Base-by-base conservation (phyloP, 2,113 vertebrate species). In the Syngnathus scovelli region DNA sequence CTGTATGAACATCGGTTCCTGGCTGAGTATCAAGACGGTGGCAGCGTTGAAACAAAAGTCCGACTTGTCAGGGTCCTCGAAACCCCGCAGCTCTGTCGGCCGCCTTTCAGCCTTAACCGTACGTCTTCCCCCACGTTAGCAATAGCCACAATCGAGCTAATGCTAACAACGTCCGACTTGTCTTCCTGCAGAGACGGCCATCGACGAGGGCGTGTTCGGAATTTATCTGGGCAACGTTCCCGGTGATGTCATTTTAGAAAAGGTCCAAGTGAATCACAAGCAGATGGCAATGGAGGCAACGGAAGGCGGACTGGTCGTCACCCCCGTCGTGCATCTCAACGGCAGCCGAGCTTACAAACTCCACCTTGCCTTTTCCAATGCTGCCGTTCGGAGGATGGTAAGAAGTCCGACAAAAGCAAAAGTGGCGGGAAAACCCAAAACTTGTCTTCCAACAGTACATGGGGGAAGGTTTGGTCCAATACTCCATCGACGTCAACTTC, bases 141-240 rank as follows among this genome's bases (percentile, higher is more conserved):
- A 2, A 18, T 36, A 27, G 37, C 56, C 33, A 19, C 43, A 15
- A 12, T 44, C 43, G 3, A 3, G 2, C 43, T 44, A 4, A 12
- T 44, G 11, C 11, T 2, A 13, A 27, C 27, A 27, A 27, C 27
- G 1, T 16, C 13, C 12, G 5, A 46, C 4, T 5, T 64, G 39
- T 66, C 15, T 39, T 69, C 8, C 49, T 52, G 13, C n/a, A 88
- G 87, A 83, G 63, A 89, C 82, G 0, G 0, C 59, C 1, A 16
- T 12, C 38, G 64, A 74, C 0, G 33, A 77, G 9, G 41, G 59
- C n/a, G 6, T n/a, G 19, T 89, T 89, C 62, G 68, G 33, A 0
- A n/a, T 88, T 44, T 81, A 81, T 54, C 69, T 89, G 70, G 85
- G 85, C 36, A 79, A 86, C 58, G 67, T 89, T 59, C 83, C 86